phyloP scores from a whole-genome alignment of 1,140 invertebrate species.

The Trissolcus basalis region DNA sequence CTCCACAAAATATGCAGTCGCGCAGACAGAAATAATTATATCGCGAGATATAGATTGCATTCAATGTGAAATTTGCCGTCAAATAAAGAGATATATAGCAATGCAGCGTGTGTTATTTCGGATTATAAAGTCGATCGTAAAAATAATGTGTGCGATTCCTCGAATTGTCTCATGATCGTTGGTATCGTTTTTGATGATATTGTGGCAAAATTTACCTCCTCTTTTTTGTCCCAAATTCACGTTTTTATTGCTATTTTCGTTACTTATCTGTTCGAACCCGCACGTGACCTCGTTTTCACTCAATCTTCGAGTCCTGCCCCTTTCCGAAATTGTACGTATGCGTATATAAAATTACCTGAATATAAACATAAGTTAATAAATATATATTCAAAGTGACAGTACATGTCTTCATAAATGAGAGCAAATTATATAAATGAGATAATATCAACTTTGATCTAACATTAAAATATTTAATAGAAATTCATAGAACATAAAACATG shows the following conservation, averaged over 20 bases:
- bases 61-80: conserved; percentile 38
- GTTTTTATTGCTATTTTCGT: conserved; percentile 13
- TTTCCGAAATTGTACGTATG: conserved; percentile 24
- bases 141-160: conserved; percentile 43
- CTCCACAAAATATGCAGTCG: conserved; percentile 21
- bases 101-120: conserved; percentile 52
- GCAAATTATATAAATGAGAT: too few species aligned
- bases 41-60: conserved; percentile 25
- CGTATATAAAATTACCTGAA: too few species aligned
- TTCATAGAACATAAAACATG: too few species aligned
- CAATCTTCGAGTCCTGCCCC: conserved; percentile 54
- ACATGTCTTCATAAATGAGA: too few species aligned
- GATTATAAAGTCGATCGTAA: conserved; percentile 46
- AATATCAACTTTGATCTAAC: too few species aligned
- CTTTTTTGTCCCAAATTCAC: not conserved
- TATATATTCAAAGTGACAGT: too few species aligned
- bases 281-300: conserved; percentile 48
- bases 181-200: conserved; percentile 11
- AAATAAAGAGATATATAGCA: conserved; percentile 54
- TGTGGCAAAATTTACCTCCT: conserved; percentile 29
- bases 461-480: too few species aligned
- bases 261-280: conserved; percentile 37
- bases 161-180: conserved; percentile 49
- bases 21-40: conserved; percentile 31
- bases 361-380: too few species aligned